Percentiles rank a stretch among this genome's conserved stretches.
phyloP scores from a whole-genome alignment of 1,140 invertebrate genomes.

The Drosophila kurseongensis region DNA sequence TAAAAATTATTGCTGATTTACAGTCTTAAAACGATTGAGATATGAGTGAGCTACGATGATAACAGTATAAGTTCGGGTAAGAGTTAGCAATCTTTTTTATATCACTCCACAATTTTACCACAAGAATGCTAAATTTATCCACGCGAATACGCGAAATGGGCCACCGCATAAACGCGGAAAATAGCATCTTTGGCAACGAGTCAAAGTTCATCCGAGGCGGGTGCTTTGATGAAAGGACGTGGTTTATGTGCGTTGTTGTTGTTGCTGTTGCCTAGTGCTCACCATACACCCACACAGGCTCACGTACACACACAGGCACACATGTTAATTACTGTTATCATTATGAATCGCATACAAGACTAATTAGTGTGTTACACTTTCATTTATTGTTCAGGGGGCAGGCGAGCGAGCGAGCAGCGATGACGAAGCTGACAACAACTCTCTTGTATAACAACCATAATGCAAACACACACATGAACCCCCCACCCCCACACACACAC shows the following conservation, averaged over 20 bases:
- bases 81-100: too few species aligned
- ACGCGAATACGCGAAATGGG: background rate
- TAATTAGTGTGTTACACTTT: slow-evolving; percentile 82
- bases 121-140: background rate
- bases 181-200: slow-evolving; percentile 2
- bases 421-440: slow-evolving; percentile 36
- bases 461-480: slow-evolving; percentile 14
- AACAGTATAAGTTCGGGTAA: too few species aligned
- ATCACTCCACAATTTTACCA: too few species aligned
- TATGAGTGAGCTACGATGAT: too few species aligned
- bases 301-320: slow-evolving; percentile 18
- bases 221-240: slow-evolving; percentile 5
- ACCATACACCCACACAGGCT: slow-evolving; percentile 22
- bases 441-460: slow-evolving; percentile 29
- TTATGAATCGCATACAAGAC: slow-evolving; percentile 80
- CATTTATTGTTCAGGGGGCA: slow-evolving; percentile 66
- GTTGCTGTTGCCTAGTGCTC: slow-evolving; percentile 24
- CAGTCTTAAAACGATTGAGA: too few species aligned
- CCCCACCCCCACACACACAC: background rate
- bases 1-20: too few species aligned
- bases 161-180: slow-evolving; percentile 19
- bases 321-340: slow-evolving; percentile 81
- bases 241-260: background rate
- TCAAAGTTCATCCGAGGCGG: slow-evolving; percentile 27
- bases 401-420: slow-evolving; percentile 29